Evolutionary conservation across 2,113 vertebrate species (phyloP).

Genomic region (Camelus bactrianus): DNA sequence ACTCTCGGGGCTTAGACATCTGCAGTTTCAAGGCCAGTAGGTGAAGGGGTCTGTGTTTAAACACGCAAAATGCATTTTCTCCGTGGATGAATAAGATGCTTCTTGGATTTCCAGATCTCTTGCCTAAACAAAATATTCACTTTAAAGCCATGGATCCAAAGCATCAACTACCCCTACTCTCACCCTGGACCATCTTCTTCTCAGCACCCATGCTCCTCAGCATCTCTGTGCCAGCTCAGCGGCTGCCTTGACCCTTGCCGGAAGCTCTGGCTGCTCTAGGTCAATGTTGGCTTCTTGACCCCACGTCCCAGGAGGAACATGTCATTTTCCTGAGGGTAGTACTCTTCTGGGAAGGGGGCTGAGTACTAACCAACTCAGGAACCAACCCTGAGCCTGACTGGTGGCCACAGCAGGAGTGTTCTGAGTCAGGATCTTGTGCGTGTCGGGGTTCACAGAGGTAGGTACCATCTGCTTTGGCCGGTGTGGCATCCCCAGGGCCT

Average conservation of each 20-base stretch:
- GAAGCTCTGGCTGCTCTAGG: background rate
- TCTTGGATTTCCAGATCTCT: background rate
- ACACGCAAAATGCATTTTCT: background rate
- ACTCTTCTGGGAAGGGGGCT: background rate
- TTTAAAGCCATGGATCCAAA: background rate
- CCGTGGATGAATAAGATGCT: background rate
- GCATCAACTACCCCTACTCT: background rate
- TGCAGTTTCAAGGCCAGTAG: background rate
- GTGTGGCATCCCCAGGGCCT: fast-evolving
- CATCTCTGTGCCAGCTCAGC: background rate
- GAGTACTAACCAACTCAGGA: background rate
- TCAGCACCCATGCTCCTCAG: background rate
- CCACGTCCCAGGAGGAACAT: background rate
- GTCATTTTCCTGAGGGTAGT: background rate
- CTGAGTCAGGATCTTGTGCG: fast-evolving
- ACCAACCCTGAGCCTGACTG: background rate
- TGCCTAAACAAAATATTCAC: background rate
- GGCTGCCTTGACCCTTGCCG: background rate
- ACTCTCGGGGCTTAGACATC: background rate
- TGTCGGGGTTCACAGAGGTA: background rate
- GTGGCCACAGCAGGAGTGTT: background rate
- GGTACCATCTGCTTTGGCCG: background rate
- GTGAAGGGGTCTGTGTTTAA: background rate
- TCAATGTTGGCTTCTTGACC: background rate
- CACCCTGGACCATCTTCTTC: fast-evolving